These are phyloP conservation scores for Poeciliopsis retropinna DNA, from an alignment of 2,113 vertebrate species.

Conservation along the genomic window DNA sequence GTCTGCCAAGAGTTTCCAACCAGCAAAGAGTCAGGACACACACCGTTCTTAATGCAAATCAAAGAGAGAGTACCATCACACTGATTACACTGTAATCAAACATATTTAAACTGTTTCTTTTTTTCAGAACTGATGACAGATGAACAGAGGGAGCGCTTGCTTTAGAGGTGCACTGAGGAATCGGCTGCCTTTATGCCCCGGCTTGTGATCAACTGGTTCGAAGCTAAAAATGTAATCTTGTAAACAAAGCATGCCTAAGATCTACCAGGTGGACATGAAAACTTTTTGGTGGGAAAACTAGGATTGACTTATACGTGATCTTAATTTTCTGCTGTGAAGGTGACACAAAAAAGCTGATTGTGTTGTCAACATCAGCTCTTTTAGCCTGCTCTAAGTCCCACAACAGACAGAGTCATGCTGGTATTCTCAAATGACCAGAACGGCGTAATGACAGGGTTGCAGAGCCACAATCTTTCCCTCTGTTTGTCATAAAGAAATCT, in stretches of 20 bases:
- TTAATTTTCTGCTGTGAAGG: conserved; percentile 14
- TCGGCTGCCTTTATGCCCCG: too few relatives aligned
- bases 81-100: not conserved
- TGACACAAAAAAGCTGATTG: not conserved
- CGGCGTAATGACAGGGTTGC: not conserved
- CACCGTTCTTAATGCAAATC: conserved; percentile 9
- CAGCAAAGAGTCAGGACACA: conserved; percentile 8
- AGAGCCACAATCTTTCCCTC: conserved; percentile 16
- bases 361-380: conserved; percentile 31
- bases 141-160: too few relatives aligned
- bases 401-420: conserved; percentile 12
- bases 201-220: too few relatives aligned
- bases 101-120: not conserved
- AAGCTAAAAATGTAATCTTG: too few relatives aligned
- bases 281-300: too few relatives aligned
- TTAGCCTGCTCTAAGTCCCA: conserved; percentile 1
- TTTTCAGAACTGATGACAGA: not conserved
- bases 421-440: conserved; percentile 15
- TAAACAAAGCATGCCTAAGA: not conserved
- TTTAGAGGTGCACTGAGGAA: too few relatives aligned
- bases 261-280: not conserved
- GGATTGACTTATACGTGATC: not conserved
- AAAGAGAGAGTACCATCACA: conserved; percentile 3
- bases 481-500: conserved; percentile 35
- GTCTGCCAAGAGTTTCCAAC: conserved; percentile 28